Percentiles rank a stretch among this genome's conserved stretches.
Conservation (phyloP, 2,888 invertebrate genomes). For the Hyalella azteca region DNA sequence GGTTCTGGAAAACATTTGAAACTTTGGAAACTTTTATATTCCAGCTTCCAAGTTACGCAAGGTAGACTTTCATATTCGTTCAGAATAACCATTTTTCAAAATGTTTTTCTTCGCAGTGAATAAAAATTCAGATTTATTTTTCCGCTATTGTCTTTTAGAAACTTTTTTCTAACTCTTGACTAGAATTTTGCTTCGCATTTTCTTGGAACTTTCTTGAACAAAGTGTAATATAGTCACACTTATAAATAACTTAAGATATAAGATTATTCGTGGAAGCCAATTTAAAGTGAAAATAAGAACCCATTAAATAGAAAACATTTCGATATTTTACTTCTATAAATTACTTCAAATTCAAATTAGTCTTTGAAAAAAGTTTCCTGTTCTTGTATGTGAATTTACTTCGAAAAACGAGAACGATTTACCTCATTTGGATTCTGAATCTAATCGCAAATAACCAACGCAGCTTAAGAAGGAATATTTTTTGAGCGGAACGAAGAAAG, state of each 20-base stretch:
- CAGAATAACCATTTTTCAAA: neutral
- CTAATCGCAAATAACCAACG: too few species aligned
- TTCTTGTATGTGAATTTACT: too few species aligned
- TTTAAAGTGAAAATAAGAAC: neutral
- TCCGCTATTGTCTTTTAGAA: conserved; percentile 9
- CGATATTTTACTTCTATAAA: too few species aligned
- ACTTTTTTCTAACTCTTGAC: conserved; percentile 6
- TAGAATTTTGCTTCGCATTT: neutral
- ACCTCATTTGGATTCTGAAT: too few species aligned
- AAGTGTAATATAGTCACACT: neutral
- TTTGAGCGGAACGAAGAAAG: neutral
- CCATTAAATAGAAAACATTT: too few species aligned
- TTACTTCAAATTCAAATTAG: too few species aligned
- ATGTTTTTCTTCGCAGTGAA: conserved; percentile 7
- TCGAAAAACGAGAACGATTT: too few species aligned
- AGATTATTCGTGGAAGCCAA: neutral
- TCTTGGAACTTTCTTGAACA: neutral
- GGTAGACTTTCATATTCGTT: neutral
- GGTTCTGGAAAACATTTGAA: too few species aligned
- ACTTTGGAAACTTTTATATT: too few species aligned
- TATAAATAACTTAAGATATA: neutral
- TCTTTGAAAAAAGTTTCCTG: too few species aligned
- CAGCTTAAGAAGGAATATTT: neutral
- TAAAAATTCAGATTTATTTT: conserved; percentile 27
- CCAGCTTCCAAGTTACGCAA: too few species aligned